Conservation (phyloP, 2,797 vertebrate genomes). For the Vultur gryphus region DNA sequence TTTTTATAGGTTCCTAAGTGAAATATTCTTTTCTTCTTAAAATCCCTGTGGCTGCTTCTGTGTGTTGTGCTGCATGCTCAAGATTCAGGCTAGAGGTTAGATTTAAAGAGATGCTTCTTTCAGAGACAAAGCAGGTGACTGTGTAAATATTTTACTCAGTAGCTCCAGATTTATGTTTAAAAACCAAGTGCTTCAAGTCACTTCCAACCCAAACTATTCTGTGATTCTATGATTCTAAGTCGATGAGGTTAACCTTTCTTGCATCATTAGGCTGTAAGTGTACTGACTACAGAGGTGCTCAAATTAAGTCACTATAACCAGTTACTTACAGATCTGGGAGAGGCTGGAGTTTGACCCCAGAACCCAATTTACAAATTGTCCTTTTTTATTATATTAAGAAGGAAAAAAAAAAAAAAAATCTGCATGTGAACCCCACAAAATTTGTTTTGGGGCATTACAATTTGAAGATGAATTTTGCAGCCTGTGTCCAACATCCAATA, state of each 20-base stretch:
- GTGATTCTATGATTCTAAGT: background rate
- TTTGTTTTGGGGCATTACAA: background rate
- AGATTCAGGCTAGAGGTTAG: background rate
- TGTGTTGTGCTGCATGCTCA: background rate
- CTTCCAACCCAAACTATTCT: background rate
- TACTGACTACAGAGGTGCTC: background rate
- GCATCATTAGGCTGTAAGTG: background rate
- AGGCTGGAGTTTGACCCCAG: background rate
- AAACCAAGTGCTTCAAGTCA: background rate
- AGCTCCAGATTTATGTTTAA: background rate
- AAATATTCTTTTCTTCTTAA: background rate
- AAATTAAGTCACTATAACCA: background rate
- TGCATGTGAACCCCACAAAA: background rate
- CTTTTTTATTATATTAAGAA: background rate
- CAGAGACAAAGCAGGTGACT: background rate
- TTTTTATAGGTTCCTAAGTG: background rate
- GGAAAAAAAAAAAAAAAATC: background rate
- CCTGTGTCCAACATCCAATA: background rate
- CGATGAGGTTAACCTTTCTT: background rate
- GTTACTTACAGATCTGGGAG: background rate
- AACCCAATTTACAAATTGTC: background rate
- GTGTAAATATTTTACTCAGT: background rate
- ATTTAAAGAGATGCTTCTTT: background rate
- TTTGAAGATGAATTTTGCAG: background rate
- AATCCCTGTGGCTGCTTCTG: background rate